Evolutionary conservation across 2,888 invertebrate species (phyloP), one percentile per base, ranked within the genome.

Genomic region (Horisme vitalbata): DNA sequence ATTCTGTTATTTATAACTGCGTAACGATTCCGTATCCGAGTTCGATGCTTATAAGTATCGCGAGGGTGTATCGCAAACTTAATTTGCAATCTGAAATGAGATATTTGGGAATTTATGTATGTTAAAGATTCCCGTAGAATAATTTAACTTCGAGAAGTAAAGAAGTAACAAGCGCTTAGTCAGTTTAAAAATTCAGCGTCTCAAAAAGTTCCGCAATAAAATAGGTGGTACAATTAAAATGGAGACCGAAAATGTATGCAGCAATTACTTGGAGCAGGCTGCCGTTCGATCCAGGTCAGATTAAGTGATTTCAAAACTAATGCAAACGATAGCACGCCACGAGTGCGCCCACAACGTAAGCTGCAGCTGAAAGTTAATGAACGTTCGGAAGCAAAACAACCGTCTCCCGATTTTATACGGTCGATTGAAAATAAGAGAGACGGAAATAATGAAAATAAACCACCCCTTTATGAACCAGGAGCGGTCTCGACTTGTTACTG

Each of bases 241-340:
- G 65, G 75, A 70, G 68, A 70, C 69, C 79, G 73, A 78, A 71
- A 81, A 83, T 83, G 83, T 84, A 84, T 85, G 75, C 83, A 78
- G 84, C 83, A 83, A 83, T 85, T 83, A 85, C 71, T 78, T 77
- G 78, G 71, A 77, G 82, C 79, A 76, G 71, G 70, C 75, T 75
- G 70, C 66, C 80, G 75, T 80, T 82, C 81, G 74, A 86, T 84
- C 77, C 79, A 76, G 85, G 84, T 85, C 86, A 83, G 81, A 84
- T 82, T 81, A 83, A 87, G 83, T 85, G 84, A 83, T 85, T 85
- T 85, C 79, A 75, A 82, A 84, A 85, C 80, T 83, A 86, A 85
- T 80, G 80, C 80, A 80, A 81, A 78, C 83, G 78, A 79, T 74
- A 77, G 75, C 74, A 79, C 67, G 73, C 75, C 71, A 73, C 69